These are phyloP conservation scores for Zosterops borbonicus DNA, from an alignment of 2,113 vertebrate species.

Conservation along the genomic window DNA sequence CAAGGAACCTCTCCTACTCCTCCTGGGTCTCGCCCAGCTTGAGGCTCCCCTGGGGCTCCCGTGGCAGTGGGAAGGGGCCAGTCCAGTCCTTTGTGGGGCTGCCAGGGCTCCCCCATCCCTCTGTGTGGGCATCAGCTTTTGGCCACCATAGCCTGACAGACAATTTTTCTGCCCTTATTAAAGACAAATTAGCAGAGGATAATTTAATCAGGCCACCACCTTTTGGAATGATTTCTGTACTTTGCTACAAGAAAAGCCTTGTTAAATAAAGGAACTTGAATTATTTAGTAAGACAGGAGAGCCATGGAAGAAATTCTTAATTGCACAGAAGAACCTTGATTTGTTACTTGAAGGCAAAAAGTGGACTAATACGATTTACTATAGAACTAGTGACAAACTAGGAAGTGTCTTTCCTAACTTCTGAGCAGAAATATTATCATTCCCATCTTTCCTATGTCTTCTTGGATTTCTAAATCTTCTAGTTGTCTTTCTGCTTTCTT, in stretches of 20 bases:
- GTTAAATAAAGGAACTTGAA: not conserved
- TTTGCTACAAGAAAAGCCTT: not conserved
- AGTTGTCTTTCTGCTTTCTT: not conserved
- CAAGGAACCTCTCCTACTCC: rapidly evolving
- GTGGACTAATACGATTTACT: not conserved
- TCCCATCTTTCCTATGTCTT: not conserved
- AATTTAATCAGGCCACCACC: not conserved
- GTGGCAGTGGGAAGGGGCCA: rapidly evolving
- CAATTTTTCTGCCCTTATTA: not conserved
- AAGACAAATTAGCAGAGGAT: not conserved
- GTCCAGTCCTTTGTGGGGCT: rapidly evolving
- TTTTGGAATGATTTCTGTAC: not conserved
- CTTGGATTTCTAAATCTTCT: not conserved
- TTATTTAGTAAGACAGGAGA: not conserved
- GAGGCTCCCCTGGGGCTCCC: rapidly evolving
- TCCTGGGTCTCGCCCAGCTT: rapidly evolving
- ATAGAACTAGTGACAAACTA: not conserved
- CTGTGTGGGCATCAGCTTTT: rapidly evolving
- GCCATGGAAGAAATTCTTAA: not conserved
- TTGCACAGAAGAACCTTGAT: not conserved
- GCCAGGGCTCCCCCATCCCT: rapidly evolving
- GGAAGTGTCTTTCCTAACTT: not conserved
- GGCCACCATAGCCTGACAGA: not conserved
- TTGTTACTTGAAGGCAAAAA: not conserved
- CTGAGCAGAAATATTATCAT: not conserved